Base-by-base conservation (phyloP, 2,888 invertebrate species). In the Dermolepida albohirtum region DNA sequence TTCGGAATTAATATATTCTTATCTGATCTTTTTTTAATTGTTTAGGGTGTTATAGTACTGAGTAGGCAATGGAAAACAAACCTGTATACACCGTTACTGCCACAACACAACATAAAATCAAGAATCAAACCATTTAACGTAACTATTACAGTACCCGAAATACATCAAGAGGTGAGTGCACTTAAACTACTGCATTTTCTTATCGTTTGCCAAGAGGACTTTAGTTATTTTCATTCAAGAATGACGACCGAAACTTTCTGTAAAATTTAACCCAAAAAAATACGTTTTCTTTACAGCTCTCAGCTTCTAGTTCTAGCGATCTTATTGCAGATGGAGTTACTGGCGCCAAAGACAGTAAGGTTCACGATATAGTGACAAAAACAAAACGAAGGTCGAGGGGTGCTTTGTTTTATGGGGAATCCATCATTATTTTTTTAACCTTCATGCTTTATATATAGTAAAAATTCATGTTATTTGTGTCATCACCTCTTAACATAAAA, bases 1-100 rank as follows among this genome's bases (percentile, higher is more conserved):
- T 22, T 22, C 22, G 2, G 22, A 22, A 4, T 22, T 22, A 22
- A 22, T 22, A 22, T 2, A 22, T 22, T 22, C 4, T 22, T 22
- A 22, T 22, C 22, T 22, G 4, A 22, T 22, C n/a, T 40, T 2
- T 12, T 11, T 54, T 73, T 65, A 68, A 68, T 70, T 75, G 77
- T 81, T 63, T 80, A 94, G 92, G 97, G 97, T 29, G 93, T 98
- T n/a, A 94, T 98, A 79, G 97, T 97, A 27, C 86, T 98, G 64
- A 96, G 96, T 78, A 89, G 97, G 0, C 97, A 98, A 81, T 98
- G 97, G 98, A 97, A 97, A 84, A 97, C 96, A 82, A 93, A 95
- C 2, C 85, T 98, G 16, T 97, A 97, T 81, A 97, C 97, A 74
- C 97, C 98, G 0, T 86, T 96, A 71, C 85, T 97, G 44, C 87